Conservation (phyloP, 2,113 vertebrate genomes). For the Shinisaurus crocodilurus region DNA sequence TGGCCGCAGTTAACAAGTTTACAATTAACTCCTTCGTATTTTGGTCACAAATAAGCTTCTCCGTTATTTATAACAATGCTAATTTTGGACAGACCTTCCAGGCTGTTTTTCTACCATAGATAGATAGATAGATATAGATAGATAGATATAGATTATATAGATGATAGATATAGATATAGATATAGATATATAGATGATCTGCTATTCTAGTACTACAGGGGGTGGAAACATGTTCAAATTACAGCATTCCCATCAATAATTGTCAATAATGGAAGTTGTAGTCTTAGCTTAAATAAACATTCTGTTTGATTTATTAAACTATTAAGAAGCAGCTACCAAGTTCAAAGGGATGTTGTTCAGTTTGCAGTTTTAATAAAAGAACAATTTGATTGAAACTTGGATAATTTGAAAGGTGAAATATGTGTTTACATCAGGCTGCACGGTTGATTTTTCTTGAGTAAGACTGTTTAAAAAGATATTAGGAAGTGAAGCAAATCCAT, state of each 20-base stretch:
- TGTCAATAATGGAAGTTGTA: conserved; percentile 42
- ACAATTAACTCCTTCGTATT: too few species aligned
- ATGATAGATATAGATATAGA: too few species aligned
- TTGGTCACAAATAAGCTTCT: too few species aligned
- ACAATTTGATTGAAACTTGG: conserved; percentile 10
- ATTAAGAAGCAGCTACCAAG: background rate
- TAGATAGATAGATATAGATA: too few species aligned
- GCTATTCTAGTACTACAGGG: conserved; percentile 44
- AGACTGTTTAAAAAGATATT: background rate
- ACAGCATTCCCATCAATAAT: conserved; percentile 57
- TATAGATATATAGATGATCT: conserved; percentile 39
- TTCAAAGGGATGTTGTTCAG: background rate
- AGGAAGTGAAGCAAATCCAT: background rate
- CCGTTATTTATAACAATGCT: too few species aligned
- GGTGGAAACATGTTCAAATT: conserved; percentile 44
- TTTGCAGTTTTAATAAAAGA: conserved; percentile 19
- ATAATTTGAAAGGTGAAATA: background rate
- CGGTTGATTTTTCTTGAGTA: background rate
- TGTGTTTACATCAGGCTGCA: background rate
- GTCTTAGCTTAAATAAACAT: conserved; percentile 34
- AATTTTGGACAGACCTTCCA: too few species aligned
- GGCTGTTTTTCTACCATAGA: too few species aligned
- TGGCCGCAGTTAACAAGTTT: too few species aligned
- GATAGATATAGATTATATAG: too few species aligned
- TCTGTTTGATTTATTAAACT: conserved; percentile 36